Conservation (phyloP, 1,140 invertebrate species). For the Formica exsecta region DNA sequence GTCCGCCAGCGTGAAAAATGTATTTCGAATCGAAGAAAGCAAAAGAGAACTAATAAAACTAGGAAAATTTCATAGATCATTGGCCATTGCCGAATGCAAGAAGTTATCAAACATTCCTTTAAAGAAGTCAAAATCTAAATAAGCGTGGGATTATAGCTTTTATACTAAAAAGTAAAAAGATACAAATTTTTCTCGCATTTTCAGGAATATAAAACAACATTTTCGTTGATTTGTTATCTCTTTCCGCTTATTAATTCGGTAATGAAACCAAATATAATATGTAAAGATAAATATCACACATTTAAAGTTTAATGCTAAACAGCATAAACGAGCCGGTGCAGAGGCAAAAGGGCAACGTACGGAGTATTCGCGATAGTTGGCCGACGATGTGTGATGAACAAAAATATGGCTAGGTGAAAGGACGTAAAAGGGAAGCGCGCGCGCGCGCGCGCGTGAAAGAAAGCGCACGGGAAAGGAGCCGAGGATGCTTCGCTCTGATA, state of each 20-base stretch:
- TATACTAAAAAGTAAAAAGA: background rate
- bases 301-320: background rate
- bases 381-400: background rate
- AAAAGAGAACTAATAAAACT: conserved; percentile 21
- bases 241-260: background rate
- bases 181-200: background rate
- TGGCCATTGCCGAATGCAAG: conserved; percentile 40
- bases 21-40: conserved; percentile 65
- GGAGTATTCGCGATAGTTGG: background rate
- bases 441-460: conserved; percentile 55
- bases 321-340: background rate
- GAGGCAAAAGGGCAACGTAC: conserved; percentile 28
- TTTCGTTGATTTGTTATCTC: background rate
- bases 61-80: conserved; percentile 61
- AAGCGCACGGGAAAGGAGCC: conserved; percentile 71
- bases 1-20: conserved; percentile 68
- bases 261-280: background rate
- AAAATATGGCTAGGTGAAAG: conserved; percentile 51
- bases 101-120: conserved; percentile 31
- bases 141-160: background rate
- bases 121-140: background rate
- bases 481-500: conserved; percentile 79
- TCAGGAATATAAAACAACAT: background rate
- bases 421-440: conserved; percentile 47
- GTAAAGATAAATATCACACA: background rate